Evolutionary conservation across 2,797 vertebrate species (phyloP).

Genomic region (Sebastes taczanowskii): DNA sequence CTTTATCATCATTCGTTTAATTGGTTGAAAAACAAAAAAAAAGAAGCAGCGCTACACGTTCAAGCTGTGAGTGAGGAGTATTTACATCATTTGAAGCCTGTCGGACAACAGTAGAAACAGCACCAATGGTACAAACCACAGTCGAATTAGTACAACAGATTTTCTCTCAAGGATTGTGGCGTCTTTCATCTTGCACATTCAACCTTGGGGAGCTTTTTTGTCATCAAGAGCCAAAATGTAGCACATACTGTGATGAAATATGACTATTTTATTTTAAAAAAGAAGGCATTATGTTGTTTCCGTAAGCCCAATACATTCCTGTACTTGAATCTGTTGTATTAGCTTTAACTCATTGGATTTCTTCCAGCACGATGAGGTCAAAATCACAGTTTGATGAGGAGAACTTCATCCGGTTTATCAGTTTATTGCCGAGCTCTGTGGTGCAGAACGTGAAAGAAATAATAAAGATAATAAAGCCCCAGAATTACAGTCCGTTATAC

Average conservation of each 20-base stretch:
- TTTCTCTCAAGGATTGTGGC: neutral
- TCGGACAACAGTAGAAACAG: conserved; percentile 31
- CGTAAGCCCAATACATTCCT: neutral
- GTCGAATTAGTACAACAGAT: conserved; percentile 33
- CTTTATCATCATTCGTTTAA: conserved; percentile 68
- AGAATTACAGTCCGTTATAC: conserved; percentile 3
- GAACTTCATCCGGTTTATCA: conserved; percentile 46
- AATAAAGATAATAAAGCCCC: neutral
- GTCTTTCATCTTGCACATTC: conserved; percentile 1
- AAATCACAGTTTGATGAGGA: conserved; percentile 29
- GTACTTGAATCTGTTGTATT: neutral
- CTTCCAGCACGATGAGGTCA: conserved; percentile 7
- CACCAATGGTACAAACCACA: conserved; percentile 42
- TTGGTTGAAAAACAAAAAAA: conserved; percentile 50
- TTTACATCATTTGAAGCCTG: conserved; percentile 60
- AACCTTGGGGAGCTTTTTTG: neutral
- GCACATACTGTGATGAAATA: neutral
- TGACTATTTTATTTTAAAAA: neutral
- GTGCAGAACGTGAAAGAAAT: conserved; percentile 5
- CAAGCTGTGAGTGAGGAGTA: conserved; percentile 37
- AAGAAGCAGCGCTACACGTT: conserved; percentile 59
- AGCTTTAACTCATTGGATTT: neutral
- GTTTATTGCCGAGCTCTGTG: conserved; percentile 17
- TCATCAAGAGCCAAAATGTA: neutral
- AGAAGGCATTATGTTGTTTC: neutral